Base-by-base conservation (phyloP, 2,113 vertebrate species). In the Grus americana region DNA sequence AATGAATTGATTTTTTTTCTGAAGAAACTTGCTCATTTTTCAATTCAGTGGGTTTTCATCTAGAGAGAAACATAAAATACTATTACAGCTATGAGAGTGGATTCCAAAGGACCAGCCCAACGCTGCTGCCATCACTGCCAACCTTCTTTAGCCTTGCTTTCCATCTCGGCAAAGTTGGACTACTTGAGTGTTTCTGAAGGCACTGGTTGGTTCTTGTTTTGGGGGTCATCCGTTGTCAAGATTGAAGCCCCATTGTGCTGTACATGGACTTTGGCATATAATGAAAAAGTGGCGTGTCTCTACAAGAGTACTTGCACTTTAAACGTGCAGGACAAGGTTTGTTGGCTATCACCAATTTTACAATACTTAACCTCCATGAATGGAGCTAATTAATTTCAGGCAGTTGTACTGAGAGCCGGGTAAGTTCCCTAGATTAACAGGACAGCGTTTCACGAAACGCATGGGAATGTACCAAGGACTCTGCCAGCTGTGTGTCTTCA, bases 151-250 rank as follows among this genome's bases (percentile, higher is more conserved):
- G n/a, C 79, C 49, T 18, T 11, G 1, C 27, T n/a, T 83, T 86
- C 85, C 22, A n/a, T 38, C 16, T 32, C 44, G 30, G 1, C 12
- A 1, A 6, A 42, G 15, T 3, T 71, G 78, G 57, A 21, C 58
- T 52, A 1, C 79, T 66, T 74, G 58, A 66, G 23, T 21, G 15
- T 57, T 95, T 68, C 29, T 78, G 49, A 58, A 82, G 62, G 24
- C 17, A 27, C 40, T 34, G 30, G 6, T 68, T 85, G 34, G 16
- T 68, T 86, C 36, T 50, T 61, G 27, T 36, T 88, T 49, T 50
- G 26, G 21, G 34, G 9, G 11, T 46, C 12, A 4, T 5, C 1
- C 3, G 1, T 49, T 42, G 7, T 4, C 52, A 59, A 14, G 2
- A 4, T 4, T 21, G 65, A n/a, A 74, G 18, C 14, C 54, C 27